phyloP scores from a whole-genome alignment of 2,113 vertebrate genomes.

The Acanthisitta chloris region DNA sequence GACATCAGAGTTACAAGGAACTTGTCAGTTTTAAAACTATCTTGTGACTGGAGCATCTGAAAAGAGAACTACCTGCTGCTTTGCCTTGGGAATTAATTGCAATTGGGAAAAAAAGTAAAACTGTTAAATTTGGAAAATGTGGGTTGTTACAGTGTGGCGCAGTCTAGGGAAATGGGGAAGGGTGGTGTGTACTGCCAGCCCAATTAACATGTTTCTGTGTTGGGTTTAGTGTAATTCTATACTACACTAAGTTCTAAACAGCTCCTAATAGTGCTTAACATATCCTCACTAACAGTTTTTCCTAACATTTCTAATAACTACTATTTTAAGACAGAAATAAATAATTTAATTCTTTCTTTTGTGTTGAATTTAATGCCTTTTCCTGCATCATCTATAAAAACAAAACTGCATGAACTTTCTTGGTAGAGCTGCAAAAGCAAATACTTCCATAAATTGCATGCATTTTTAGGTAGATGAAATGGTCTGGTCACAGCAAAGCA shows the following conservation, averaged over 20 bases:
- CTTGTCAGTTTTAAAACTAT: background rate
- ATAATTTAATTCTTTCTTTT: background rate
- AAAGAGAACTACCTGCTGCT: background rate
- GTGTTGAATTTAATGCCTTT: background rate
- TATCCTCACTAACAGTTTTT: background rate
- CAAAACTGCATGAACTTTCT: background rate
- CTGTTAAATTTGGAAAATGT: background rate
- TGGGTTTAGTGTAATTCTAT: background rate
- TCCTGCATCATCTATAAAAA: background rate
- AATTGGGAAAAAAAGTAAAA: background rate
- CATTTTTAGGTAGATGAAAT: background rate
- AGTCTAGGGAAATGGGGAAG: background rate
- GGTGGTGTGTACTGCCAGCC: background rate
- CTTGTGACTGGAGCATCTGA: background rate
- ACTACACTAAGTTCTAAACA: background rate
- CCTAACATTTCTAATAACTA: background rate
- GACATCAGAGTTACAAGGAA: background rate
- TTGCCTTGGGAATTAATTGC: background rate
- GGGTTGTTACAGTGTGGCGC: background rate
- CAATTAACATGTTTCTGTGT: background rate
- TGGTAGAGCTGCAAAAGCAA: background rate
- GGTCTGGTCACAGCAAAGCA: background rate
- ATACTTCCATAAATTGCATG: background rate
- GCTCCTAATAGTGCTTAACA: background rate
- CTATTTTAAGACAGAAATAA: background rate